phyloP scores from a whole-genome alignment of 2,797 vertebrate species.

The Pangasius krempfi region DNA sequence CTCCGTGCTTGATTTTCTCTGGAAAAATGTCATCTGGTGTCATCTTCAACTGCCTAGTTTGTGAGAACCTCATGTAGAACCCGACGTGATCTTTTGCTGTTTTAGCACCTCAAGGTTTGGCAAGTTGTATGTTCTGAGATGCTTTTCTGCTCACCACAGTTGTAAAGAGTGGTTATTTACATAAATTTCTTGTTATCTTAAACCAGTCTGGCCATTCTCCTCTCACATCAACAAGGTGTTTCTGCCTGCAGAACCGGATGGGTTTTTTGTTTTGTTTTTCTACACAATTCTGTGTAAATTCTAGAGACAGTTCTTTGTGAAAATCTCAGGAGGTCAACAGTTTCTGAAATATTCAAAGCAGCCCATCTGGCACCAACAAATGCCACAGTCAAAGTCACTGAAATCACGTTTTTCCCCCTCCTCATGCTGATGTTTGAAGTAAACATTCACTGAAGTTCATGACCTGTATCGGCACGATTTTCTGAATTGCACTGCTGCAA shows the following conservation, averaged over 20 bases:
- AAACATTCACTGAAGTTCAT: not conserved
- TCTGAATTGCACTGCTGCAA: not conserved
- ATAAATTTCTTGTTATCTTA: not conserved
- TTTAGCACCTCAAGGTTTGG: not conserved
- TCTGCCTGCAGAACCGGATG: not conserved
- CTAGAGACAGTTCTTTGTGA: not conserved
- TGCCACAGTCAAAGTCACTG: no score
- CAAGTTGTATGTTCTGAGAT: not conserved
- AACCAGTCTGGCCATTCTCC: not conserved
- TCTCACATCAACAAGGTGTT: not conserved
- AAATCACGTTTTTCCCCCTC: no score
- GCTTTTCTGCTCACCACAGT: not conserved
- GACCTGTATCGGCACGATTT: not conserved
- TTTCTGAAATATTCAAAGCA: not conserved
- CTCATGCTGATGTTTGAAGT: no score
- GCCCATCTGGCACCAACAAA: not conserved
- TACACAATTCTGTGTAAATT: not conserved
- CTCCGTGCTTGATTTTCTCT: not conserved
- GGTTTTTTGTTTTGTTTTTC: no score
- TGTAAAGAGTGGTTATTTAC: not conserved
- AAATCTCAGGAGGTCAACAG: not conserved
- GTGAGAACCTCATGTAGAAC: not conserved
- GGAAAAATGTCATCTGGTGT: not conserved
- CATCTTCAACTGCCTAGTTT: not conserved
- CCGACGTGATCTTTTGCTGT: not conserved